phyloP scores from a whole-genome alignment of 1,140 invertebrate genomes.

The Diorhabda elongata region DNA sequence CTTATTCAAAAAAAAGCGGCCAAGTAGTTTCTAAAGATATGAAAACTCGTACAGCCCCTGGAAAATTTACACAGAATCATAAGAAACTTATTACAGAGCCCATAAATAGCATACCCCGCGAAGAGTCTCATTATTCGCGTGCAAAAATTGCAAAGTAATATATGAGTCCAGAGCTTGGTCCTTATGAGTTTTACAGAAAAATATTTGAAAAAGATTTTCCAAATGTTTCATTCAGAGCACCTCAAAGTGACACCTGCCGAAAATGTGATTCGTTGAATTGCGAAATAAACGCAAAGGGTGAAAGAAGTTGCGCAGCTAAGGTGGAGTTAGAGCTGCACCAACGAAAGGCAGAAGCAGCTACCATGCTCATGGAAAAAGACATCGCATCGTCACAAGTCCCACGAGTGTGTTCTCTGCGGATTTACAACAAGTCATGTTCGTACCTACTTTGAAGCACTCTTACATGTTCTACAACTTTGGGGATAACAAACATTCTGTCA shows the following conservation, averaged over 20 bases:
- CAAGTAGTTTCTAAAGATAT: slow-evolving; percentile 8
- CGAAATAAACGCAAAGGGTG: slow-evolving; percentile 2
- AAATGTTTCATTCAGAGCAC: slow-evolving; percentile 1
- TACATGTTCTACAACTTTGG: slow-evolving; percentile 24
- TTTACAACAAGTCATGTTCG: slow-evolving; percentile 22
- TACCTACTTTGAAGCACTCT: slow-evolving; percentile 18
- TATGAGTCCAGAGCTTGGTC: slow-evolving; percentile 12
- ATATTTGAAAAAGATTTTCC: slow-evolving; percentile 19
- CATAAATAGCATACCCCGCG: slow-evolving; percentile 14
- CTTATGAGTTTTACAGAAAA: slow-evolving; percentile 17
- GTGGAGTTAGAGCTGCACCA: slow-evolving; percentile 14
- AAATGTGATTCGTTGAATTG: slow-evolving; percentile 13
- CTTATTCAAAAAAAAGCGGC: slow-evolving; percentile 11
- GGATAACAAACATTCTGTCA: slow-evolving; percentile 16
- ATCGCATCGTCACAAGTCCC: slow-evolving; percentile 7
- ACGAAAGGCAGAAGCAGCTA: slow-evolving; percentile 14
- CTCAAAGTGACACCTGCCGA: slow-evolving; percentile 19
- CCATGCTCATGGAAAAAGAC: slow-evolving; percentile 6
- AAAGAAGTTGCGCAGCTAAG: background rate
- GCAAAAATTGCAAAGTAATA: slow-evolving; percentile 23
- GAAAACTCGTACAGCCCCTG: slow-evolving; percentile 6
- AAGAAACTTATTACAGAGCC: background rate
- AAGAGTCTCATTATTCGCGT: slow-evolving; percentile 15
- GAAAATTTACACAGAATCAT: slow-evolving; percentile 9
- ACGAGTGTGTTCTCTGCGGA: slow-evolving; percentile 12